Base-by-base conservation (phyloP, 2,113 vertebrate species). In the Crotalus tigris region DNA sequence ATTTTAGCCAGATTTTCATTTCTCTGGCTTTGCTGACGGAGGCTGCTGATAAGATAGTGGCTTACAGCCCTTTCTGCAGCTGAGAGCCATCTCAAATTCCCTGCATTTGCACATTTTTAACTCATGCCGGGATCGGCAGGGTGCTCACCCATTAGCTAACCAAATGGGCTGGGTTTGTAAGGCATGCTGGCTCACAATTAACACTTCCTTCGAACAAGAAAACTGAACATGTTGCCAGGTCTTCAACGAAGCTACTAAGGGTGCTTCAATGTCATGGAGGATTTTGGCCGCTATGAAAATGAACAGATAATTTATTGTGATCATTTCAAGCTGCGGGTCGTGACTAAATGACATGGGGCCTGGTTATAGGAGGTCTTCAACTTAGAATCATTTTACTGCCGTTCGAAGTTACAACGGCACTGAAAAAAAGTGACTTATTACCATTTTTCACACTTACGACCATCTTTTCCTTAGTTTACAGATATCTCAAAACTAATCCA, bases 1-100 rank as follows among this genome's bases (percentile, higher is more conserved):
- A 53, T 0, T 61, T 61, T 87, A 90, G 69, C 94, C 95, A 93
- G 69, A 6, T 87, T 33, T 92, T 90, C 12, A 75, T 89, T 89
- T 92, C 91, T 85, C 81, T 39, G 94, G 85, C 94, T 97, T 95
- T 97, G 97, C 98, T 97, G 97, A 97, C 96, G 97, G 96, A 97
- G 97, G 97, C 96, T 96, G 95, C 97, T 97, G 97, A 97, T 96
- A 97, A 97, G 97, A 97, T 97, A 39, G 3, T 1, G 69, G 17
- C 12, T 17, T 33, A 69, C 17, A 33, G 51, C 4, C n/a, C n/a
- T 91, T 10, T 55, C n/a, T 75, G 21, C 51, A 55, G 11, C 5
- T 44, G 75, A 8, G 75, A 81, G 7, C 33, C 61, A 53, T 75
- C 24, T 19, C 17, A 8, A 53, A 81, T 21, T 21, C 17, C 1